Conservation (phyloP, 2,113 vertebrate species). For the Aegithalos caudatus region DNA sequence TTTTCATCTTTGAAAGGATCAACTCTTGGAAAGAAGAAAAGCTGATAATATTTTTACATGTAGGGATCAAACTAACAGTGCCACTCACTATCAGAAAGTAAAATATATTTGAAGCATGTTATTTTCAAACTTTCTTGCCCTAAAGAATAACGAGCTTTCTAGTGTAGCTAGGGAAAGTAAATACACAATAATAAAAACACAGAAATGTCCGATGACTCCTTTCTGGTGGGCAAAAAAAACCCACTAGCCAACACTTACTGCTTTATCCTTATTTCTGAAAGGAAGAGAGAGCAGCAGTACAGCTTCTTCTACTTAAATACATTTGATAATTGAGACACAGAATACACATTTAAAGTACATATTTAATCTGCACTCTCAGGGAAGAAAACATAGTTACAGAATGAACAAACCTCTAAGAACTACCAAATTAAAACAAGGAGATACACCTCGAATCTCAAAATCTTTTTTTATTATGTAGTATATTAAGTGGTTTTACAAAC, state of each 20-base stretch:
- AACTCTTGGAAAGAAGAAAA: constrained; percentile 9
- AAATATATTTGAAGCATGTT: constrained; percentile 5
- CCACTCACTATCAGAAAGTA: neutral
- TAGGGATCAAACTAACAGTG: neutral
- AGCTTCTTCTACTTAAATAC: neutral
- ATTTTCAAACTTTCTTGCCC: neutral
- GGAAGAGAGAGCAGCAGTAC: neutral
- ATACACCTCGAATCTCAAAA: neutral
- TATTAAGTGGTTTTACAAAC: neutral
- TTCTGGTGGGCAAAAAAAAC: neutral
- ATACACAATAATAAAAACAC: neutral
- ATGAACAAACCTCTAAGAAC: neutral
- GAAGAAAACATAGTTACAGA: neutral
- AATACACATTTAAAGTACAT: neutral
- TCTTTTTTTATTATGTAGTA: neutral
- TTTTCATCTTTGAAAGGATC: constrained; percentile 16
- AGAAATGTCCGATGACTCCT: neutral
- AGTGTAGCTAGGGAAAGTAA: neutral
- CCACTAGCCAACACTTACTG: neutral
- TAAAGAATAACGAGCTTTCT: neutral
- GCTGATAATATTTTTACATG: neutral
- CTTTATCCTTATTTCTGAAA: neutral
- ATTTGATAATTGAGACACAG: neutral
- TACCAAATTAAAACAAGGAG: neutral
- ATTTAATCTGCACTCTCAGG: neutral